These are phyloP conservation scores for Drosophila quinaria DNA, from an alignment of 2,888 invertebrate genomes.

Conservation along the genomic window DNA sequence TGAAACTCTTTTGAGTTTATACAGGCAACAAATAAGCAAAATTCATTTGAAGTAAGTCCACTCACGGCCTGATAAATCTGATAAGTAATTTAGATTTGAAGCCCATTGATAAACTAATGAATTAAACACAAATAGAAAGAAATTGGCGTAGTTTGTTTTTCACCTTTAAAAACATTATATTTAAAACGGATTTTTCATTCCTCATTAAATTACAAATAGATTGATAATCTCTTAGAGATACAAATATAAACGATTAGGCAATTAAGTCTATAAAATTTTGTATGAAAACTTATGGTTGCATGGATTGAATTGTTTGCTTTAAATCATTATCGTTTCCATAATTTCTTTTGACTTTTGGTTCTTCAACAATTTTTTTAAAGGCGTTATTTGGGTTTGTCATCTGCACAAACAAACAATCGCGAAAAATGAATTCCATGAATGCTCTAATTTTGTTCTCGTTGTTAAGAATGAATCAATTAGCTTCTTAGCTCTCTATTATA, in stretches of 20 bases:
- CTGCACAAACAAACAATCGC: neutral
- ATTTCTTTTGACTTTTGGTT: constrained; percentile 3
- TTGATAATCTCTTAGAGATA: constrained; percentile 71
- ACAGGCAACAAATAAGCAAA: too few species aligned
- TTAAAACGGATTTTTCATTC: constrained; percentile 63
- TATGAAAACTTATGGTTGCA: constrained; percentile 34
- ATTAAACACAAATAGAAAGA: constrained; percentile 14
- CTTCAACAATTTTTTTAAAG: constrained; percentile 1
- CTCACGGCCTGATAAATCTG: too few species aligned
- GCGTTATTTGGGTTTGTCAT: neutral
- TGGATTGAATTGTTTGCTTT: constrained; percentile 22
- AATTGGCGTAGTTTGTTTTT: constrained; percentile 33
- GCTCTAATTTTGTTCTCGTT: constrained; percentile 3
- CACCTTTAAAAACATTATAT: constrained; percentile 72
- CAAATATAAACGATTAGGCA: constrained; percentile 55
- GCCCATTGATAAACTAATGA: neutral
- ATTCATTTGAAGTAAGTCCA: too few species aligned
- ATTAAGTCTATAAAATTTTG: constrained; percentile 46
- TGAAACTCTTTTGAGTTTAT: too few species aligned
- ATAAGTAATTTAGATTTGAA: neutral
- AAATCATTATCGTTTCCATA: constrained; percentile 2
- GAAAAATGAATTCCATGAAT: constrained; percentile 1
- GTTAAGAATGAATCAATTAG: constrained; percentile 19
- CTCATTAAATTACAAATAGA: constrained; percentile 63
- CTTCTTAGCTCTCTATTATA: constrained; percentile 12